phyloP scores from a whole-genome alignment of 2,888 invertebrate species.

The Tetragnatha montana region DNA sequence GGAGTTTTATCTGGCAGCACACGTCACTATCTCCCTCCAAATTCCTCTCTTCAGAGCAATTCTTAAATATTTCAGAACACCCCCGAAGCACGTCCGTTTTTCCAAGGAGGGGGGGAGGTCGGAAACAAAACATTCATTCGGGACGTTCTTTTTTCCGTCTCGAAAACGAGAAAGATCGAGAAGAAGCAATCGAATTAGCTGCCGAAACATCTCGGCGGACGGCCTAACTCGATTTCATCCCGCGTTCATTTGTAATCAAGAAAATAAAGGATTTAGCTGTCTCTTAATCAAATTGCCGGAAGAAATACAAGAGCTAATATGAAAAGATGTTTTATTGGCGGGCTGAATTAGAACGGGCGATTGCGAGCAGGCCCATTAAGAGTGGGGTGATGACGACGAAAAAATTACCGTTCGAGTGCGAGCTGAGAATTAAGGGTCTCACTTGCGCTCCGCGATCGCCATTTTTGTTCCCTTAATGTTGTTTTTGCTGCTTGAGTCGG shows the following conservation, averaged over 20 bases:
- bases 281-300: constrained; percentile 66
- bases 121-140: constrained; percentile 1
- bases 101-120: neutral
- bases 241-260: constrained; percentile 68
- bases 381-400: too few relatives aligned
- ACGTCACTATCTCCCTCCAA: too few relatives aligned
- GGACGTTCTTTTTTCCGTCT: neutral
- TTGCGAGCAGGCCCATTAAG: too few relatives aligned
- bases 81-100: neutral
- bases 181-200: constrained; percentile 49
- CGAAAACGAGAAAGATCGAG: constrained; percentile 24
- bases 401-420: too few relatives aligned
- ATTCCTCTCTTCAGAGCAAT: too few relatives aligned
- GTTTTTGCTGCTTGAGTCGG: too few relatives aligned
- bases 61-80: neutral
- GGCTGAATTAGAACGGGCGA: too few relatives aligned
- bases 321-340: constrained; percentile 48
- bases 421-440: too few relatives aligned
- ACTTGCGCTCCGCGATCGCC: neutral
- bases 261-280: constrained; percentile 68
- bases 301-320: constrained; percentile 61
- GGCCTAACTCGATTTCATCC: constrained; percentile 66
- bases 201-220: constrained; percentile 50
- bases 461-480: neutral
- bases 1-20: too few relatives aligned